These are phyloP conservation scores for Odontocerum albicorne DNA, from an alignment of 2,888 invertebrate species.

Conservation along the genomic window DNA sequence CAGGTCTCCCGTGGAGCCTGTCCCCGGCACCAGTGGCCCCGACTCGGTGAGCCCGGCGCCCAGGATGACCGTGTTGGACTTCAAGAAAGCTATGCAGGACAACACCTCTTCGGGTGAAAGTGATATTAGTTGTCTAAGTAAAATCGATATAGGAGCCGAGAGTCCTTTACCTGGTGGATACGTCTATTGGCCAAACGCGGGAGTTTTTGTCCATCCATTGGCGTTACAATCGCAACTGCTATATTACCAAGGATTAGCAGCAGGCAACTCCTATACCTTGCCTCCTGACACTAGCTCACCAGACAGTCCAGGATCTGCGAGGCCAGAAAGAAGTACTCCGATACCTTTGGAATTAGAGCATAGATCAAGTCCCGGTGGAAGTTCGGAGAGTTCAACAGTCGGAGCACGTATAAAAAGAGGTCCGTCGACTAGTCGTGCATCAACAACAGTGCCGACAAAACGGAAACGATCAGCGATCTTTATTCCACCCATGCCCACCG, in stretches of 20 bases:
- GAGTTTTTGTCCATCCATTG: constrained; percentile 73
- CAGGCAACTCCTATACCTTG: constrained; percentile 46
- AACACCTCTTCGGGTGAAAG: constrained; percentile 43
- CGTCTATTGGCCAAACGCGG: constrained; percentile 71
- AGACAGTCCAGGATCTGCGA: constrained; percentile 39
- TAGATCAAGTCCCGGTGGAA: constrained; percentile 50
- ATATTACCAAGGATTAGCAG: constrained; percentile 75
- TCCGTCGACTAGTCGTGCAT: constrained; percentile 41
- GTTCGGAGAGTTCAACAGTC: constrained; percentile 42
- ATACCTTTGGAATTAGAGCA: constrained; percentile 43
- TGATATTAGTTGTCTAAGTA: constrained; percentile 39
- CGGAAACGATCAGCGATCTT: constrained; percentile 82
- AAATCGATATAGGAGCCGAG: constrained; percentile 46
- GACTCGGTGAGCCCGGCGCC: constrained; percentile 43
- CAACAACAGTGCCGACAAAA: constrained; percentile 57
- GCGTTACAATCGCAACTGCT: constrained; percentile 70
- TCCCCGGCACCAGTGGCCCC: constrained; percentile 35
- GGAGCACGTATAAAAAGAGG: constrained; percentile 49
- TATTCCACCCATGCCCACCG: constrained; percentile 79
- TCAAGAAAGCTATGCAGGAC: constrained; percentile 44
- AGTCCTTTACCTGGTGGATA: constrained; percentile 53
- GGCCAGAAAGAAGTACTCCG: constrained; percentile 45
- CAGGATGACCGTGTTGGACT: constrained; percentile 52
- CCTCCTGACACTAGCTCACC: constrained; percentile 48
- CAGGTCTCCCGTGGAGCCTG: constrained; percentile 19